A percentile compares a stretch with the other conserved stretches of the same genome.
Conservation (phyloP, 2,888 invertebrate species). For the Tridacna gigas region DNA sequence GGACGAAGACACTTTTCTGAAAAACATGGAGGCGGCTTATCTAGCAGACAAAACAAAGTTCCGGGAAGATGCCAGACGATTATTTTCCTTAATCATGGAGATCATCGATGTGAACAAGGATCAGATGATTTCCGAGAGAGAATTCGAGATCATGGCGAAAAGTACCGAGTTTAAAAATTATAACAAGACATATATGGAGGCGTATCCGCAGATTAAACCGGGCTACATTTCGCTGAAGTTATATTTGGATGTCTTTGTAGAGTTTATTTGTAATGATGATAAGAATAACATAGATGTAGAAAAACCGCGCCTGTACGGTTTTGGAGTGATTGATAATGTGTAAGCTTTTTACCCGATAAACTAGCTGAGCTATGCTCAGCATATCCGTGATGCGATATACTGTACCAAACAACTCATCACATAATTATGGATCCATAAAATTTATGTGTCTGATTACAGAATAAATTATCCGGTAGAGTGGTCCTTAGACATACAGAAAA, state of each 20-base stretch:
- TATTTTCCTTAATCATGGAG: neutral
- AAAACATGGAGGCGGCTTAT: neutral
- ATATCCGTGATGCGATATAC: no score
- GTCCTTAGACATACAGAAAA: no score
- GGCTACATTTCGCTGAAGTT: constrained; percentile 1
- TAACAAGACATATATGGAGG: neutral
- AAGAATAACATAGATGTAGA: neutral
- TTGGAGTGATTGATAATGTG: constrained; percentile 2
- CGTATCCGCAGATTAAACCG: constrained; percentile 2
- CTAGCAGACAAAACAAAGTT: neutral
- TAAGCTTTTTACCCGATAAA: neutral
- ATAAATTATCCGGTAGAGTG: no score
- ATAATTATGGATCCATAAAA: no score
- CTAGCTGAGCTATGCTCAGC: no score
- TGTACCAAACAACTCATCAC: no score
- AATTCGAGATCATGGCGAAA: constrained; percentile 14
- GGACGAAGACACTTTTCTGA: neutral
- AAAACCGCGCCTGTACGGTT: neutral
- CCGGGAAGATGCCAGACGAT: neutral
- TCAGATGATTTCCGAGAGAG: neutral
- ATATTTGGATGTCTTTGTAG: neutral
- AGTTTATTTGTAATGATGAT: constrained; percentile 8
- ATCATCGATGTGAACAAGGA: neutral
- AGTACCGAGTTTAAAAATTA: constrained; percentile 2
- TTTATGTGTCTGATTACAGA: no score